Evolutionary conservation across 2,113 vertebrate genomes (phyloP).

Genomic region (Chauna torquata): DNA sequence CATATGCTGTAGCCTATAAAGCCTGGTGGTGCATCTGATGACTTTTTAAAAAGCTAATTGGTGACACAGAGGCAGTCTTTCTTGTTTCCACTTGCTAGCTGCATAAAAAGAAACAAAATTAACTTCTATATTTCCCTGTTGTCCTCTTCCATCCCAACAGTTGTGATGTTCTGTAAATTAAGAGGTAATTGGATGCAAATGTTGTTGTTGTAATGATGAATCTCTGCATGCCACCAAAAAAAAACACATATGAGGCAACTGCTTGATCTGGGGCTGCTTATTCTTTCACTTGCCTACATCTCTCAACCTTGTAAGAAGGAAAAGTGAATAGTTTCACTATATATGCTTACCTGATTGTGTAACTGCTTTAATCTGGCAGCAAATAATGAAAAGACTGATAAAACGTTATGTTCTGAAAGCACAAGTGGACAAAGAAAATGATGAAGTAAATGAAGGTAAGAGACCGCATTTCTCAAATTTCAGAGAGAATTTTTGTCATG

Average conservation of each 20-base stretch:
- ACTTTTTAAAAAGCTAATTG: background rate
- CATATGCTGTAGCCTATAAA: background rate
- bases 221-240: background rate
- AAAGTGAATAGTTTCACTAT: background rate
- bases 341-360: background rate
- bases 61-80: background rate
- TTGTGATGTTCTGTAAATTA: background rate
- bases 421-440: conserved; percentile 92
- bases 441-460: conserved; percentile 92
- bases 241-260: background rate
- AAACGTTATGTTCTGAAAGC: conserved; percentile 92
- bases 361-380: conserved; percentile 74
- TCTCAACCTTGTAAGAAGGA: background rate
- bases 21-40: background rate
- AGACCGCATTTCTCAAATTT: background rate
- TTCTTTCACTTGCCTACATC: background rate
- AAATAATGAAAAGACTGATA: conserved; percentile 93
- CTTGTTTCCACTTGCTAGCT: background rate
- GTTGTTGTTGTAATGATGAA: background rate
- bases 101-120: background rate
- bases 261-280: background rate
- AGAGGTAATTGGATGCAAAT: background rate
- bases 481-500: background rate
- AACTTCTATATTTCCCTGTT: background rate
- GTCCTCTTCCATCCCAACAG: background rate